Evolutionary conservation across 2,797 vertebrate species (phyloP).

Genomic region (Urocyon cinereoargenteus): DNA sequence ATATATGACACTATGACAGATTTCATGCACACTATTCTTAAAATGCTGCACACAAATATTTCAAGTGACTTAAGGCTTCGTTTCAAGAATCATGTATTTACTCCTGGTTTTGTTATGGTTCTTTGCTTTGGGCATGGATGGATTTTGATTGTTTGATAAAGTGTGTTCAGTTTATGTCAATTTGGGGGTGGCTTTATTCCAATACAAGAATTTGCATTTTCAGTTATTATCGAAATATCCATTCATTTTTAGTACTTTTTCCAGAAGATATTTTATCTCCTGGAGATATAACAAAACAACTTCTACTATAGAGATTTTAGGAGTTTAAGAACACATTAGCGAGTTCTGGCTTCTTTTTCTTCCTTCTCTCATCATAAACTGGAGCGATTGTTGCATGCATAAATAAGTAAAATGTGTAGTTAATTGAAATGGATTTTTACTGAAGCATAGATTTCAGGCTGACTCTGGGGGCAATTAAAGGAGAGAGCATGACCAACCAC

Average conservation of each 20-base stretch:
- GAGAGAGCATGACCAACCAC: neutral
- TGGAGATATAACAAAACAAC: neutral
- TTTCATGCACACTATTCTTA: neutral
- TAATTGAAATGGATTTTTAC: neutral
- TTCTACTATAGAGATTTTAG: neutral
- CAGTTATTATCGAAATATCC: neutral
- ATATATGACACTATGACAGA: neutral
- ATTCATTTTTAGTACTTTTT: neutral
- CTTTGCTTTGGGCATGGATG: neutral
- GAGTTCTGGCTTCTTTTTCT: neutral
- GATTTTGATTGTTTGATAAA: conserved; percentile 8
- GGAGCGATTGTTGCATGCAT: neutral
- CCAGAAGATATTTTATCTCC: neutral
- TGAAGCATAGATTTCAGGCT: neutral
- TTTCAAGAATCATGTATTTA: neutral
- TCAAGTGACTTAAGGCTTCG: neutral
- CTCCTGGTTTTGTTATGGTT: neutral
- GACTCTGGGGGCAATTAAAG: neutral
- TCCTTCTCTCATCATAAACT: conserved; percentile 51
- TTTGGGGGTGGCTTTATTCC: neutral
- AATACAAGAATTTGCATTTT: neutral
- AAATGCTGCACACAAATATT: neutral
- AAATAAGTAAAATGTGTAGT: conserved; percentile 26
- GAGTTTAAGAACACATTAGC: neutral
- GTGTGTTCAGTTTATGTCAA: neutral